Evolutionary conservation across 2,113 vertebrate genomes (phyloP).

Genomic region (Entosphenus tridentatus): DNA sequence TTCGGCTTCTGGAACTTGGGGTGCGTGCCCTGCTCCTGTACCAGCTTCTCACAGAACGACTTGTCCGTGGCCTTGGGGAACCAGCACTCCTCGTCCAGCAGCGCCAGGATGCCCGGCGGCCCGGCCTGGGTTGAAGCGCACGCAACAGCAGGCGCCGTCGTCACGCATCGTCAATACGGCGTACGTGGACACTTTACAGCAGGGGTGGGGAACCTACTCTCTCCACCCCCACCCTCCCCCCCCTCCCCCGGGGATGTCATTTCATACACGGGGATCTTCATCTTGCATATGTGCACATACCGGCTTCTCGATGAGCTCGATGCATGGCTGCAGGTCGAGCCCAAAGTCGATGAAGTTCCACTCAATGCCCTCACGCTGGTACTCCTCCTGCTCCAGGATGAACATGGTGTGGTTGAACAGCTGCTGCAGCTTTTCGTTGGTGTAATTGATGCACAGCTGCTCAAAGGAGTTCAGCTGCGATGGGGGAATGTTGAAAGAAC

Average conservation of each 20-base stretch:
- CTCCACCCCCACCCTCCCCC: constrained; percentile 1
- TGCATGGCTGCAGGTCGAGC: constrained; percentile 60
- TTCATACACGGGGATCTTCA: too few relatives aligned
- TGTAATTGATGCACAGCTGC: constrained; percentile 64
- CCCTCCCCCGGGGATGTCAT: background rate
- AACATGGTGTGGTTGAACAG: constrained; percentile 80
- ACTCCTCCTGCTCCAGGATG: constrained; percentile 69
- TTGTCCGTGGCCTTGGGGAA: constrained; percentile 96
- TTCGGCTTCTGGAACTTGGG: constrained; percentile 91
- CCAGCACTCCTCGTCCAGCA: constrained; percentile 96
- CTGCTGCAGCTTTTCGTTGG: constrained; percentile 62
- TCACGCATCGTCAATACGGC: too few relatives aligned
- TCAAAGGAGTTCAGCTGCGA: constrained; percentile 74
- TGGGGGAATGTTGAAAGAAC: background rate
- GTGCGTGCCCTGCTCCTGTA: constrained; percentile 76
- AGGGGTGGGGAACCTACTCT: background rate
- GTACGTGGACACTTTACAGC: too few relatives aligned
- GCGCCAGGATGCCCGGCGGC: constrained; percentile 73
- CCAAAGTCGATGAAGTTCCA: constrained; percentile 83
- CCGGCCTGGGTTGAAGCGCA: constrained; percentile 32
- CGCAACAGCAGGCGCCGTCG: too few relatives aligned
- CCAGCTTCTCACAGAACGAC: constrained; percentile 89
- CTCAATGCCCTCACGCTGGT: constrained; percentile 68
- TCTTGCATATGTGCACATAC: constrained; percentile 17
- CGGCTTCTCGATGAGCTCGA: constrained; percentile 76